Base-by-base conservation (phyloP, 1,140 invertebrate genomes). In the Anthonomus grandis region DNA sequence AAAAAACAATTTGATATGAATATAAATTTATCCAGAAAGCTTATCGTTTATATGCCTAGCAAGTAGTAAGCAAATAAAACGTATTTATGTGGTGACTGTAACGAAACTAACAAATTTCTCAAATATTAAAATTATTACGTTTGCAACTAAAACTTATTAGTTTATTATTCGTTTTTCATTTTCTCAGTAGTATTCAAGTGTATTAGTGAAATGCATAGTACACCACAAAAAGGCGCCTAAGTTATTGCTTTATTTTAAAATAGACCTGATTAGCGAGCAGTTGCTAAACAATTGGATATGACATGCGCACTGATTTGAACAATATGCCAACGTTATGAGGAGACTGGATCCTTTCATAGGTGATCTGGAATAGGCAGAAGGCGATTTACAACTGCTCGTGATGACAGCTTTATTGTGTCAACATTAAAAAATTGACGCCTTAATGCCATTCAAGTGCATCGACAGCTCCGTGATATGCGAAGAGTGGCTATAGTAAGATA, bases 221-320 rank as follows among this genome's bases (percentile, higher is more conserved):
- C 36, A 54, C 41, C 42, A 37, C 27, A 60, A 39, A 56, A 60
- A 57, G 53, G 46, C 47, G 53, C 58, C 34, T 53, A 60, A 57
- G 53, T 51, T 45, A 57, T 45, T 54, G 39, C 39, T 27, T 54
- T 61, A 58, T 52, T 61, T 24, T 37, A 60, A 57, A 60, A 60
- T 57, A 42, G 39, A 60, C 53, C 50, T 60, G 45, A 54, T 25
- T 39, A 60, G 46, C 53, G 53, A 60, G 42, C 24, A 46, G 59
- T 57, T 50, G 37, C 47, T 57, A 5, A 10, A 48, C 42, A 46
- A 54, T 19, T 56, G 25, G 27, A 54, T 44, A 53, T 53, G 27
- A 46, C 4, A 9, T 17, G 41, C n/a, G n/a, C n/a, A n/a, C n/a
- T n/a, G n/a, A n/a, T n/a, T n/a, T n/a, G n/a, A n/a, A n/a, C n/a